Base-by-base conservation (phyloP, 35 echinoderm and acorn worm species). In the Acanthaster planci region DNA sequence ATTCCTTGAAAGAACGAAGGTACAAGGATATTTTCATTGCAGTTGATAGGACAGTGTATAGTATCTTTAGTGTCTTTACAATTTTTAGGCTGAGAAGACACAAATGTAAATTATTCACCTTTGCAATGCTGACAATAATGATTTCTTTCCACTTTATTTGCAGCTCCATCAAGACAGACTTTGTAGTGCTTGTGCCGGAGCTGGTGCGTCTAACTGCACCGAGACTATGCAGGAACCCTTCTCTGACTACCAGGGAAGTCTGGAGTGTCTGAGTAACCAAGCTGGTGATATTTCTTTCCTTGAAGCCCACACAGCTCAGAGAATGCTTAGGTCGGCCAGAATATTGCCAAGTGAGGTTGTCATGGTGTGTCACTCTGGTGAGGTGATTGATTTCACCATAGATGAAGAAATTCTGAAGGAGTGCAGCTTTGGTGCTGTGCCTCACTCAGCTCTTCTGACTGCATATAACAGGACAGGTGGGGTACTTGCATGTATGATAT, bases 221-320 rank as follows among this genome's bases (percentile, higher is more conserved):
- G 77, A 80, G 34, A 54, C 54, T 17, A 16, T 18, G 10, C 2
- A 77, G 16, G 93, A 94, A 64, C 87, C 92, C 60, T 90, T 81
- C 92, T 90, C 60, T 10, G 87, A 85, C 38, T 76, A 76, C 51
- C 37, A 22, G 38, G 95, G 96, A 10, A 72, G 85, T 22, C 76
- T 99, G 1, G 42, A 77, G 9, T 99, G 96, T 76, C 86, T 99
- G 18, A 78, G 88, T 35, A 82, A 88, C 16, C 26, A 77, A 38
- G 51, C 40, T 35, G 96, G 92, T 7, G 96, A 99, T 77, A 79
- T 99, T n/a, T 83, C 89, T 36, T 89, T 99, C 64, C 77, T 99
- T 4, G 89, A 92, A 39, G 88, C 89, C 15, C 84, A 94, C 17
- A 78, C 72, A 16, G 27, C 84, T 64, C 37, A 87, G 35, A 39